Conservation (phyloP, 2,888 invertebrate species). For the Microchrysa polita region DNA sequence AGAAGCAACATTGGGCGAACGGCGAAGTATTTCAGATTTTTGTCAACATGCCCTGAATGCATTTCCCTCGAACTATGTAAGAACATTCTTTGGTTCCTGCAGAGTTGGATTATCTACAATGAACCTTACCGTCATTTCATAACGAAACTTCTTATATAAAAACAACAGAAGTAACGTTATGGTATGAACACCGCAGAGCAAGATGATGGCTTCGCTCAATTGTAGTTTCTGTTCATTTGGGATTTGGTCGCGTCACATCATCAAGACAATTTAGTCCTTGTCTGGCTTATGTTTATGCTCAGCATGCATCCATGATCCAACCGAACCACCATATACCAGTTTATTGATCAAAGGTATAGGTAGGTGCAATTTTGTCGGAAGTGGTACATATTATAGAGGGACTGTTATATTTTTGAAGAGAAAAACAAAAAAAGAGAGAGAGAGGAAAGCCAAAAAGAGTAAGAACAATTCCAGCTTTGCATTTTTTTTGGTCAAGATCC, state of each 20-base stretch:
- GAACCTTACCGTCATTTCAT: background rate
- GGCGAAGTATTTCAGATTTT: too few species aligned
- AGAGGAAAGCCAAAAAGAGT: conserved; percentile 1
- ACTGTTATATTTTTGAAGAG: background rate
- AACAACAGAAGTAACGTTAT: background rate
- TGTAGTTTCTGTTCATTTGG: background rate
- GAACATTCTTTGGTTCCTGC: too few species aligned
- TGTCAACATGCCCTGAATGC: too few species aligned
- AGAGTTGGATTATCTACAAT: too few species aligned
- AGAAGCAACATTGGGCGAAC: too few species aligned
- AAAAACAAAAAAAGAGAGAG: background rate
- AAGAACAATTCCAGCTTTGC: background rate
- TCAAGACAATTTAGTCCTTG: background rate
- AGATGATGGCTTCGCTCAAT: background rate
- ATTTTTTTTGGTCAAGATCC: conserved; percentile 7
- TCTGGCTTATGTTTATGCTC: background rate
- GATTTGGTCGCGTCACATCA: background rate
- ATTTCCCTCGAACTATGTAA: too few species aligned
- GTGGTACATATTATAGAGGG: background rate
- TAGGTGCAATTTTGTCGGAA: background rate
- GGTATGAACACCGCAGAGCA: background rate
- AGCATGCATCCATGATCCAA: background rate
- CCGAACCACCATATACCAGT: background rate
- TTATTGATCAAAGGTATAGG: background rate
- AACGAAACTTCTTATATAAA: background rate